These are phyloP conservation scores for Leptogaster cylindrica DNA, from an alignment of 2,888 invertebrate genomes.

Conservation along the genomic window DNA sequence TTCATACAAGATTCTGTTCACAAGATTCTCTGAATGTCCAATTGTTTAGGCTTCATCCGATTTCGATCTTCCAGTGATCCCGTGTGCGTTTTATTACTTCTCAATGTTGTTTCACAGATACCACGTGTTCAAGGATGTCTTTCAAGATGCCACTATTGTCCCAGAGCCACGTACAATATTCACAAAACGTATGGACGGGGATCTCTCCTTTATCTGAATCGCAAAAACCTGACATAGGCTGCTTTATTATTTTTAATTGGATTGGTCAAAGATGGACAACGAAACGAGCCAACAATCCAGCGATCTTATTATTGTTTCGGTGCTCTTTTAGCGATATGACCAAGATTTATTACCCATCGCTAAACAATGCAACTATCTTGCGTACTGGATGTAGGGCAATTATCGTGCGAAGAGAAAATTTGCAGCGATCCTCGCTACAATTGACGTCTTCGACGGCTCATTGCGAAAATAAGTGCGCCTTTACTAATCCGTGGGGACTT, in stretches of 20 bases:
- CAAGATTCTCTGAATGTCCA: background rate
- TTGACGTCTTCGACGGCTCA: background rate
- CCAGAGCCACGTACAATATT: background rate
- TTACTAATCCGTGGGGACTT: constrained; percentile 12
- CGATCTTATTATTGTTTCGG: constrained; percentile 1
- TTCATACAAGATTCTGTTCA: background rate
- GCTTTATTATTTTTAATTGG: constrained; percentile 36
- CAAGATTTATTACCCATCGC: constrained; percentile 22
- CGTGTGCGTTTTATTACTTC: constrained; percentile 19
- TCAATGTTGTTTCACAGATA: background rate
- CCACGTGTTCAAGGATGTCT: constrained; percentile 27
- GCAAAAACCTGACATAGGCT: background rate
- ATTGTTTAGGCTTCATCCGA: constrained; percentile 12
- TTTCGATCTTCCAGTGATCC: constrained; percentile 7
- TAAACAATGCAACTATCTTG: constrained; percentile 3
- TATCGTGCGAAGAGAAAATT: background rate
- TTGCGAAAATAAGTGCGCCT: constrained; percentile 4
- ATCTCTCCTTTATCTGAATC: constrained; percentile 18
- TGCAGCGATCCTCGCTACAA: background rate
- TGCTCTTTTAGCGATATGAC: constrained; percentile 13
- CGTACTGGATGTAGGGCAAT: constrained; percentile 20
- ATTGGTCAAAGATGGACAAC: constrained; percentile 25
- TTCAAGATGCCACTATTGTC: constrained; percentile 15
- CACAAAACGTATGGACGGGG: background rate
- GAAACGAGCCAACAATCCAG: no score